Evolutionary conservation across 2,888 invertebrate species (phyloP), one percentile per base, ranked within the genome.

Genomic region (Operophtera brumata): DNA sequence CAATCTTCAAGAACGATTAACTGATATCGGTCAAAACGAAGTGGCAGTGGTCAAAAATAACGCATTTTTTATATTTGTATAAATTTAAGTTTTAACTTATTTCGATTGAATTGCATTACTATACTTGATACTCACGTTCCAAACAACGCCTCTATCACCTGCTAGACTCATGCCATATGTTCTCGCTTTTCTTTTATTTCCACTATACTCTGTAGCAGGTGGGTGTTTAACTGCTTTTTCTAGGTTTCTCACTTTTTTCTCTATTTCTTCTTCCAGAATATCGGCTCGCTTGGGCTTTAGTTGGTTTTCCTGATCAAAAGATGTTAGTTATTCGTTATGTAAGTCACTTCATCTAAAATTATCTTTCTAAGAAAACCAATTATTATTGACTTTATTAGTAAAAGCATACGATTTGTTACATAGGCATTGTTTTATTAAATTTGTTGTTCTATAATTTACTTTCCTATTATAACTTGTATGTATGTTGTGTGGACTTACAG

Each of bases 61-160:
- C 20, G n/a, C n/a, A n/a, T n/a, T n/a, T n/a, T n/a, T n/a, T n/a
- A n/a, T n/a, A n/a, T n/a, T n/a, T n/a, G n/a, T n/a, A n/a, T n/a
- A n/a, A n/a, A n/a, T n/a, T n/a, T n/a, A n/a, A n/a, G n/a, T n/a
- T n/a, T n/a, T n/a, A n/a, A n/a, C n/a, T n/a, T n/a, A n/a, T n/a
- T n/a, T n/a, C n/a, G n/a, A n/a, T n/a, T n/a, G n/a, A n/a, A n/a
- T n/a, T n/a, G n/a, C n/a, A n/a, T n/a, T n/a, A n/a, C n/a, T n/a
- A n/a, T n/a, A n/a, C n/a, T n/a, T n/a, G n/a, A 8, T 44, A 56
- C 57, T 53, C 34, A 54, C 60, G 44, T 57, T 60, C 59, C 59
- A 60, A 32, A 60, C 57, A 2, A 45, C 13, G 26, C 59, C 59
- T 8, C 37, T 30, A 9, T 53, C 41, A 10, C 48, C 55, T 41